Evolutionary conservation across 2,113 vertebrate genomes (phyloP).

Genomic region (Myrmophylax atrothorax): DNA sequence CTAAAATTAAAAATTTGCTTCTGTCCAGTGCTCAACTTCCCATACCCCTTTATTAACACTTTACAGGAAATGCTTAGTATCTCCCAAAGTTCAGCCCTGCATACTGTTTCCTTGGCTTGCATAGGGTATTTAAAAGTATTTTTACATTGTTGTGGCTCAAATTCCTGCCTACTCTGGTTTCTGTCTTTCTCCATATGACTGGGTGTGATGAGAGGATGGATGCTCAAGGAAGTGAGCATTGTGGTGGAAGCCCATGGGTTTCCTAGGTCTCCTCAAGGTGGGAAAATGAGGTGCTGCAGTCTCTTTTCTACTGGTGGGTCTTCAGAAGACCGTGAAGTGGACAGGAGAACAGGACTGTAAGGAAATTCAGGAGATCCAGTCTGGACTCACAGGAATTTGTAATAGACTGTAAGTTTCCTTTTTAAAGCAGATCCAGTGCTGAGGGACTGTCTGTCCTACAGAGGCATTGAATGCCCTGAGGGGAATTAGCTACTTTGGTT

Average conservation of each 20-base stretch:
- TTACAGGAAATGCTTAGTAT: neutral
- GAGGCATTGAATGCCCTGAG: neutral
- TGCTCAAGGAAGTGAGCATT: neutral
- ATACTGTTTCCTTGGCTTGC: neutral
- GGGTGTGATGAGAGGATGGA: neutral
- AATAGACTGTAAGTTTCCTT: neutral
- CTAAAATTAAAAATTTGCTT: neutral
- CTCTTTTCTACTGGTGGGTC: neutral
- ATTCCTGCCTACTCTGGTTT: neutral
- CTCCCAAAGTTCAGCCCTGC: neutral
- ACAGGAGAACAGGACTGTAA: neutral
- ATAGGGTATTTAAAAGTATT: neutral
- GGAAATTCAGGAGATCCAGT: neutral
- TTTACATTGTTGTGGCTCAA: neutral
- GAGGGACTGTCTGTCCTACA: constrained; percentile 23
- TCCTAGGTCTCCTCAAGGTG: neutral
- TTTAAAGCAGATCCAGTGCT: neutral
- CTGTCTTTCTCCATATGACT: neutral
- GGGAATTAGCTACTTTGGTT: neutral
- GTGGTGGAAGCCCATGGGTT: neutral
- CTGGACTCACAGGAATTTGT: neutral
- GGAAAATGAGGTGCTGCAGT: neutral
- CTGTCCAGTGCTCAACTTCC: neutral
- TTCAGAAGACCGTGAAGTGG: neutral
- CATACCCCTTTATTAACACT: neutral